These are phyloP conservation scores for Amblyraja radiata DNA, from an alignment of 2,797 vertebrate species.

Conservation along the genomic window DNA sequence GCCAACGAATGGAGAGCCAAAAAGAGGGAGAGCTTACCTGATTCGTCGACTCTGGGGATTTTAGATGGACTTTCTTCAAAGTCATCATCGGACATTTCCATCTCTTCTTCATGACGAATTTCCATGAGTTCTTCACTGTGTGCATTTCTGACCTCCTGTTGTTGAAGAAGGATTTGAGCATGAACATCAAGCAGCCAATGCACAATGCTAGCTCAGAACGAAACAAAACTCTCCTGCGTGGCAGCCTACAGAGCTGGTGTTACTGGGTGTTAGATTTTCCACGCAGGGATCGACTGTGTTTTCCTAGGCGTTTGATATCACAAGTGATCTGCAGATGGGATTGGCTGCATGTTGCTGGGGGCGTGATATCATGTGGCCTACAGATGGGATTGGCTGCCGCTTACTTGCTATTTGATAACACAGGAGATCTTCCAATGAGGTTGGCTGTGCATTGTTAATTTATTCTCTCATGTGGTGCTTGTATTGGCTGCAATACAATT, in stretches of 20 bases:
- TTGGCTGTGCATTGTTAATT: no score
- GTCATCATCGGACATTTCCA: constrained; percentile 97
- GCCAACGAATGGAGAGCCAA: neutral
- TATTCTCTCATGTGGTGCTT: no score
- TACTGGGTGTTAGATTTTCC: neutral
- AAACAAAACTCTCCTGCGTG: neutral
- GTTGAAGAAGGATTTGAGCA: neutral
- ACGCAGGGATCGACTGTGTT: neutral
- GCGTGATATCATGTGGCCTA: neutral
- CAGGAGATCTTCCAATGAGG: no score
- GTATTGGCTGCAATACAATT: no score
- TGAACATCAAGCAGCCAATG: neutral
- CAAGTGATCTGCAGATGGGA: neutral
- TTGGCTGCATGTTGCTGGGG: neutral
- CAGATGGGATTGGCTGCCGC: neutral
- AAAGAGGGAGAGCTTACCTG: constrained; percentile 58
- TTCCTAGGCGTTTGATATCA: neutral
- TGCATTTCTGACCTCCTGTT: constrained; percentile 85
- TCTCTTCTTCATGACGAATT: constrained; percentile 88
- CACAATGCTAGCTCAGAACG: neutral
- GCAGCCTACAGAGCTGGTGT: neutral
- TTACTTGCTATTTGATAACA: neutral
- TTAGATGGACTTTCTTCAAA: constrained; percentile 74
- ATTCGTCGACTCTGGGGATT: constrained; percentile 72
- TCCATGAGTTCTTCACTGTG: constrained; percentile 95